Base-by-base conservation (phyloP, 2,797 vertebrate genomes). In the Sebastes alutus region DNA sequence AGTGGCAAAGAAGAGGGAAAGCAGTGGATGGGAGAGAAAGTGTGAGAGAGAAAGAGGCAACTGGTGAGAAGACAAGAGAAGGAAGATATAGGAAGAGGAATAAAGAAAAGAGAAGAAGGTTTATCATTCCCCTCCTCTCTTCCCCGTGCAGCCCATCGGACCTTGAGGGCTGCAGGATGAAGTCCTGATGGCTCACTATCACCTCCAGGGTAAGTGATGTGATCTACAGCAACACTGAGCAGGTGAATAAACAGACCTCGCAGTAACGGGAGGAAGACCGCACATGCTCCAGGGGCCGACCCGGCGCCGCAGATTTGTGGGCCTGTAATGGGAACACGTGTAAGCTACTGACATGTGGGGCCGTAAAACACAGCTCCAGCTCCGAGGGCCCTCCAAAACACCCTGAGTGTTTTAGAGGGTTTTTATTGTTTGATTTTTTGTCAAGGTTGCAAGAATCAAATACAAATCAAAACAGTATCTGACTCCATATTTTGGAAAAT, bases 191-290 rank as follows among this genome's bases (percentile, higher is more conserved):
- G 72, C 68, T 76, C 58, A 32, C 73, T 14, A 29, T 86, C 81
- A 22, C 54, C 81, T 81, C 73, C 67, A 23, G 81, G 58, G 65
- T 46, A 2, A 25, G 60, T 6, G 77, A 82, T 55, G 77, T 60
- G 78, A 84, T 85, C 77, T 67, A n/a, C 78, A 73, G 76, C 78
- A 75, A 52, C 81, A 62, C 82, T 2, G n/a, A 70, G 83, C 90
- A 89, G 90, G 87, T 92, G 86, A 71, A 83, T 76, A 87, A 92
- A 87, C 86, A 86, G 59, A 33, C 59, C 33, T 61, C 58, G 8
- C 0, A 13, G 75, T 69, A 80, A 78, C 63, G 20, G 73, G 81
- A 68, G 38, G 60, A 55, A 18, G 62, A 87, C 90, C 92, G 88
- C 91, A 90, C 84, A 79, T 33, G 73, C 80, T 79, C 78, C 30